Base-by-base conservation (phyloP, 2,797 vertebrate species). In the Nannoperca obscura region DNA sequence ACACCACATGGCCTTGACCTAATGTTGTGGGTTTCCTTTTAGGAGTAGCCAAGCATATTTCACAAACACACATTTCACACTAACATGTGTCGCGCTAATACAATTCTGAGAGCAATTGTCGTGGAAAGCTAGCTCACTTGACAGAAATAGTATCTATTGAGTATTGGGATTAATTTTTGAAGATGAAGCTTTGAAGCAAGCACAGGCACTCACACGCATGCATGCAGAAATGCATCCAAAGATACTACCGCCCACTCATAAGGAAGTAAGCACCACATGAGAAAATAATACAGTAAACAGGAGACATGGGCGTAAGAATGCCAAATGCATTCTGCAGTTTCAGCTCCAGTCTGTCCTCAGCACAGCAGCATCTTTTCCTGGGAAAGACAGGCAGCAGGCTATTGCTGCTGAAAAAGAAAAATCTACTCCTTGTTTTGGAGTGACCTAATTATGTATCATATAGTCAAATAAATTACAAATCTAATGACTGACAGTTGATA, bases 251-350 rank as follows among this genome's bases (percentile, higher is more conserved):
- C 78, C 74, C 85, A 88, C 78, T 76, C 81, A 73, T 81, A 86
- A 77, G 82, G 83, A 92, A 86, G 86, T 75, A 52, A 86, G 83
- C 50, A 66, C 87, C 84, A 81, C 86, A 91, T 83, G 57, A 91
- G 81, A 91, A 92, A 91, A 92, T 89, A 88, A 92, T 85, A 74
- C 65, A 59, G 91, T 94, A 93, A 95, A 94, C 92, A 95, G 93
- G 91, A 95, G 95, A 88, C 83, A 79, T 88, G 92, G 91, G 90
- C 88, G 90, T 92, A 88, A 91, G 89, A 90, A 83, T 78, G 84
- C 91, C 84, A 88, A 88, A 94, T 89, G 86, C 82, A 75, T 94
- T 90, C 83, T 92, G 89, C 88, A 86, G 78, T 85, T 92, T 88
- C 82, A 90, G 90, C 89, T 92, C 73, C 65, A 80, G 90, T 71